Evolutionary conservation across 2,113 vertebrate species (phyloP).

Genomic region (Mohoua ochrocephala): DNA sequence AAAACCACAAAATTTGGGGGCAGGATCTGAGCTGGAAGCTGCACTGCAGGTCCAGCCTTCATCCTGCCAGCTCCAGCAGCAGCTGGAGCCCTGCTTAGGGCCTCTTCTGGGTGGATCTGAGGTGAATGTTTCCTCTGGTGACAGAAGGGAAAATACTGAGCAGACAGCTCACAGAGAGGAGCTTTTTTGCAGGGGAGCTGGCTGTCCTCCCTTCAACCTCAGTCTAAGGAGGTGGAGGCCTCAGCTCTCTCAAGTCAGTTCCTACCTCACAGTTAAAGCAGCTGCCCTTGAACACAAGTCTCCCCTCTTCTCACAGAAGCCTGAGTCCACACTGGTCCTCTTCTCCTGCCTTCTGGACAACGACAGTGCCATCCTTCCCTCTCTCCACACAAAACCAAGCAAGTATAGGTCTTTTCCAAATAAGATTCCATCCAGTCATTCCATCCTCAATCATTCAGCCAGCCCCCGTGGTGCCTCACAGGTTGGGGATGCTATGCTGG

Average conservation of each 20-base stretch:
- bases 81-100: not conserved
- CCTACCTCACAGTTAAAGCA: not conserved
- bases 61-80: not conserved
- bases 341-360: not conserved
- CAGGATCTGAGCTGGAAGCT: not conserved
- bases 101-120: not conserved
- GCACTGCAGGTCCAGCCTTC: not conserved
- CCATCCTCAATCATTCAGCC: not conserved
- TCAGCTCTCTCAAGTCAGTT: not conserved
- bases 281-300: not conserved
- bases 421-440: not conserved
- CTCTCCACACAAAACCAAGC: not conserved
- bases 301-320: not conserved
- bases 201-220: not conserved
- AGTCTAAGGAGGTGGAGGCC: not conserved
- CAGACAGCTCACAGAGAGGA: not conserved
- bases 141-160: not conserved
- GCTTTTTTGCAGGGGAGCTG: not conserved
- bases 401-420: not conserved
- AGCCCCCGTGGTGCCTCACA: accelerated
- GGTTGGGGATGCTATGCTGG: not conserved
- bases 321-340: not conserved
- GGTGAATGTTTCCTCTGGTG: not conserved
- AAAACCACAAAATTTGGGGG: not conserved
- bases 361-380: not conserved